These are phyloP conservation scores for Chymomyza amoena DNA, from an alignment of 2,888 invertebrate genomes.

Conservation along the genomic window DNA sequence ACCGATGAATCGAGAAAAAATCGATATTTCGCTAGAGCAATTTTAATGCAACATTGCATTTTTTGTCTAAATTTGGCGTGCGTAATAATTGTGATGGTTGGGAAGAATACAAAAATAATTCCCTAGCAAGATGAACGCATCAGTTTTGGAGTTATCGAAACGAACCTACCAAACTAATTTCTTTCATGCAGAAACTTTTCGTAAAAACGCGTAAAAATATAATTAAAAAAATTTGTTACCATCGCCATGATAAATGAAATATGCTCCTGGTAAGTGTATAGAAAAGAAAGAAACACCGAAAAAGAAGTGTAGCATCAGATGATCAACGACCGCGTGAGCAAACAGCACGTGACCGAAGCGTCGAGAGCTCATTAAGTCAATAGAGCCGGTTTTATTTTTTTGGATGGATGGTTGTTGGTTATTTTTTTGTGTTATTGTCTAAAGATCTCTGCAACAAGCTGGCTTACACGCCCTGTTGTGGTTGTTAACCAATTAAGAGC, in stretches of 20 bases:
- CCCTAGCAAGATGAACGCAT: too few relatives aligned
- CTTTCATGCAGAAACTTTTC: too few relatives aligned
- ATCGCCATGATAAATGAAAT: neutral
- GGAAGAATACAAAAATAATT: too few relatives aligned
- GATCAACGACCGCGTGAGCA: slow-evolving; percentile 15
- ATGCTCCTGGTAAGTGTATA: neutral
- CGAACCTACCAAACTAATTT: too few relatives aligned
- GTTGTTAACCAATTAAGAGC: slow-evolving; percentile 38
- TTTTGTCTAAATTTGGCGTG: too few relatives aligned
- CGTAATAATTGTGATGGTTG: too few relatives aligned
- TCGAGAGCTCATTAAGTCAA: slow-evolving; percentile 46
- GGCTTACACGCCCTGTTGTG: neutral
- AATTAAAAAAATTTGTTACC: too few relatives aligned
- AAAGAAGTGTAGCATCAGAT: slow-evolving; percentile 20
- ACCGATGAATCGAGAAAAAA: too few relatives aligned
- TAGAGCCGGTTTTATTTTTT: slow-evolving; percentile 46
- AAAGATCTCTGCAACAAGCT: neutral
- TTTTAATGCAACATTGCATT: too few relatives aligned
- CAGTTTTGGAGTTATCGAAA: too few relatives aligned
- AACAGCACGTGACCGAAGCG: slow-evolving; percentile 53
- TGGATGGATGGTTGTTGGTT: neutral
- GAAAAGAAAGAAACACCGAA: slow-evolving; percentile 3
- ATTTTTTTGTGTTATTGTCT: neutral
- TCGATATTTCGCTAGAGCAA: too few relatives aligned
- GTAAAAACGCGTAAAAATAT: too few relatives aligned